Percentiles rank a stretch among this genome's conserved stretches.
Evolutionary conservation across 1,140 invertebrate species (phyloP).

Genomic region (Thalassaphorura encarpata): DNA sequence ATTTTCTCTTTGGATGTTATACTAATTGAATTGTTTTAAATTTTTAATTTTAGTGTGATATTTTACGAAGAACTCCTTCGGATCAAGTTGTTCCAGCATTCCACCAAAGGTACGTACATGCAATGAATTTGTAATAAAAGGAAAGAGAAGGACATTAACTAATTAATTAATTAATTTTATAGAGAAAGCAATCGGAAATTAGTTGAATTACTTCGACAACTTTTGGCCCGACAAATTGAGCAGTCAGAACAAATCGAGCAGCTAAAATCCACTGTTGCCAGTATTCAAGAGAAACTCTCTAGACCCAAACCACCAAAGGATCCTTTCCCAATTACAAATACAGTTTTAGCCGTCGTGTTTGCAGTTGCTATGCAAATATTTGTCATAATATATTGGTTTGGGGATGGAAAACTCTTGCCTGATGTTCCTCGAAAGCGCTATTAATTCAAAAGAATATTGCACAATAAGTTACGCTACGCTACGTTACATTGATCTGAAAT

Average conservation of each 20-base stretch:
- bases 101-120: slow-evolving; percentile 25
- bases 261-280: slow-evolving; percentile 22
- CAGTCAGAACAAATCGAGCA: slow-evolving; percentile 31
- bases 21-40: not conserved
- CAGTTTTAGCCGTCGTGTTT: slow-evolving; percentile 27
- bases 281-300: slow-evolving; percentile 23
- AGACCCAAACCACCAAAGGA: slow-evolving; percentile 25
- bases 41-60: slow-evolving; percentile 13
- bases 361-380: slow-evolving; percentile 29
- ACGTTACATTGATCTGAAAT: too few relatives aligned
- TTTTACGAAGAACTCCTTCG: slow-evolving; percentile 10
- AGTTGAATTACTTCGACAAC: slow-evolving; percentile 29
- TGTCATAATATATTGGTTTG: slow-evolving; percentile 29
- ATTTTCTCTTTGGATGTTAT: not conserved
- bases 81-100: slow-evolving; percentile 29
- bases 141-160: not conserved
- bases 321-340: slow-evolving; percentile 30
- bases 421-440: slow-evolving; percentile 17
- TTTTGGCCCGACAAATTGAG: slow-evolving; percentile 28
- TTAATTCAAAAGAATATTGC: too few relatives aligned
- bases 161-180: not conserved
- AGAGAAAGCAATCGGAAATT: slow-evolving; percentile 32
- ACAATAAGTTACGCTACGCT: too few relatives aligned
- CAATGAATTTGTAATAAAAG: not conserved
- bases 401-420: slow-evolving; percentile 28